Base-by-base conservation (phyloP, 53 echinoderm and acorn worm genomes). In the Temnopleurus reevesii region DNA sequence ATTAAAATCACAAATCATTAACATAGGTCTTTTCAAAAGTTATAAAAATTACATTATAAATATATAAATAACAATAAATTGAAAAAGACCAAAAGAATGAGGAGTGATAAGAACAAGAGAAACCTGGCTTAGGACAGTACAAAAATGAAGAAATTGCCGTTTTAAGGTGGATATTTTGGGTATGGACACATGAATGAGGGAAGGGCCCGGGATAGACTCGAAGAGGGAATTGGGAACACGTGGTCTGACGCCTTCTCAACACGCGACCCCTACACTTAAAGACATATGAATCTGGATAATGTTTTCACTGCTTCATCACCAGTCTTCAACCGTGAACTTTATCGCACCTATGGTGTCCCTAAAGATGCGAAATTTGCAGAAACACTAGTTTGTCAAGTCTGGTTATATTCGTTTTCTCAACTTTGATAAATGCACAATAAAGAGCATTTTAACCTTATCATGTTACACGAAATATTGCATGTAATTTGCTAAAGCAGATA, bases 341-440 rank as follows among this genome's bases (percentile, higher is more conserved):
- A 43, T 59, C 46, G 60, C 85, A 85, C 85, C 41, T 85, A 57
- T 27, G 59, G 85, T 85, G 85, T 85, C 85, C 59, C 83, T 30
- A 55, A 77, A 77, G 46, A 77, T 46, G 26, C 79, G 28, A 29
- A 41, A 46, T 46, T 13, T 47, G 25, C 47, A 46, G 12, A 4
- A 47, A 77, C 25, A 77, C 49, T 77, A 46, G 46, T 77, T 29
- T 77, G 8, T 59, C 8, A 8, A 12, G n/a, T n/a, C n/a, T n/a
- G n/a, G n/a, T n/a, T n/a, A n/a, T n/a, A n/a, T n/a, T n/a, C n/a
- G n/a, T n/a, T n/a, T n/a, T n/a, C n/a, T n/a, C n/a, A n/a, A n/a
- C n/a, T n/a, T n/a, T n/a, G n/a, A n/a, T n/a, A n/a, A n/a, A n/a
- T n/a, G n/a, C n/a, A n/a, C n/a, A n/a, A n/a, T n/a, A n/a, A n/a